Percentiles rank a stretch among this genome's conserved stretches.
These are phyloP conservation scores for Gymnocephalus cernua DNA, from an alignment of 2,113 vertebrate species.

Conservation along the genomic window DNA sequence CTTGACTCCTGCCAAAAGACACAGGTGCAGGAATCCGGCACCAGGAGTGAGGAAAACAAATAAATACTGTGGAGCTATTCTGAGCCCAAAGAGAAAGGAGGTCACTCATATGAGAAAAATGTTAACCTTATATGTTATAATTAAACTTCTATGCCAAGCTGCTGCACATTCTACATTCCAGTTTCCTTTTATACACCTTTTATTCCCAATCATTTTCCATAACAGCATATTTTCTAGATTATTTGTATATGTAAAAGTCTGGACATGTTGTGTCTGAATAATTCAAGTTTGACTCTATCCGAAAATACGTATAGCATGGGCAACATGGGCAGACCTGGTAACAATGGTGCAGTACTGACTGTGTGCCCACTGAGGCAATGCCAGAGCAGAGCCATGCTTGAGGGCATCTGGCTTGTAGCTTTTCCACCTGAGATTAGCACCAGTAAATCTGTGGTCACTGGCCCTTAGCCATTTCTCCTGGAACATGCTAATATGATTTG, in stretches of 20 bases:
- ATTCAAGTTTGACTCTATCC: constrained; percentile 4
- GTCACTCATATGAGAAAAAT: constrained; percentile 41
- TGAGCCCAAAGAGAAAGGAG: constrained; percentile 42
- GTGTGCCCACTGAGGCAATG: constrained; percentile 49
- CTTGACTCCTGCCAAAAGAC: constrained; percentile 54
- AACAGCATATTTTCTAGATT: neutral
- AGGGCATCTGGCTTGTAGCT: constrained; percentile 42
- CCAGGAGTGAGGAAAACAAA: constrained; percentile 25
- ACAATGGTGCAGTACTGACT: constrained; percentile 16
- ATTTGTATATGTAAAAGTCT: neutral
- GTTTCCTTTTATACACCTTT: neutral
- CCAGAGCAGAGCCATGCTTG: constrained; percentile 41
- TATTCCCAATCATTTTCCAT: neutral
- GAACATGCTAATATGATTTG: constrained; percentile 13
- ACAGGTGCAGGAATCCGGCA: constrained; percentile 51
- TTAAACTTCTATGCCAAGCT: constrained; percentile 9
- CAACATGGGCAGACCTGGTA: neutral
- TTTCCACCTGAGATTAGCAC: constrained; percentile 57
- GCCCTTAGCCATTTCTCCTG: constrained; percentile 40
- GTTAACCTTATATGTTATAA: constrained; percentile 42
- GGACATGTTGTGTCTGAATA: constrained; percentile 11
- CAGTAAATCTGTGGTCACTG: constrained; percentile 32
- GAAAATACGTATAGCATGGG: constrained; percentile 9
- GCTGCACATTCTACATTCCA: constrained; percentile 4
- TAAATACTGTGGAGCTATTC: constrained; percentile 39